These are phyloP conservation scores for Nemapogon koenigi DNA, from an alignment of 2,888 invertebrate species.

Conservation along the genomic window DNA sequence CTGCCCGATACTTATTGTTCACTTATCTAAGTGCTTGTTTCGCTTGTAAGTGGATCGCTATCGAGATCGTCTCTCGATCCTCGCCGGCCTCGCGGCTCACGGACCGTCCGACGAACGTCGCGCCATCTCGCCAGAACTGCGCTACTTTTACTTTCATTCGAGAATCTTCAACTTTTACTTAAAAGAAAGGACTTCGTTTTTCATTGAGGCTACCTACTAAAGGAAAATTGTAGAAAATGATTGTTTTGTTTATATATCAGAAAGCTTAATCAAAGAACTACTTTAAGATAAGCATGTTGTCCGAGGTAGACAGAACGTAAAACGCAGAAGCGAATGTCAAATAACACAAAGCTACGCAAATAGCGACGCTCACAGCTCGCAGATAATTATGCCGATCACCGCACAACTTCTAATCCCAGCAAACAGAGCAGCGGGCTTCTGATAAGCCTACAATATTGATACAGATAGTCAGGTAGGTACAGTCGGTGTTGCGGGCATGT, in stretches of 20 bases:
- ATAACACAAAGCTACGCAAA: conserved; percentile 1
- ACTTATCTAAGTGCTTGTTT: conserved; percentile 34
- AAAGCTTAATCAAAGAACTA: no score
- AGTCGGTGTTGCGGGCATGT: no score
- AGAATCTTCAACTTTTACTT: conserved; percentile 4
- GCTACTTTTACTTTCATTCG: conserved; percentile 3
- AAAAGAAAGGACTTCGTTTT: conserved; percentile 6
- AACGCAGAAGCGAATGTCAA: neutral
- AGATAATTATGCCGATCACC: no score
- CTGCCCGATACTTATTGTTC: conserved; percentile 49
- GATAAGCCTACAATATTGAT: conserved; percentile 36
- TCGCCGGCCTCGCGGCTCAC: neutral
- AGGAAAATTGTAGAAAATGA: no score
- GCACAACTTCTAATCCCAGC: conserved; percentile 35
- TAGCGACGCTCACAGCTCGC: neutral
- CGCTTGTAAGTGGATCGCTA: conserved; percentile 25
- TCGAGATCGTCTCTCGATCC: conserved; percentile 16
- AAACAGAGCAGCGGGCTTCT: conserved; percentile 23
- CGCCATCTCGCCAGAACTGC: conserved; percentile 4
- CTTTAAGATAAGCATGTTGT: no score
- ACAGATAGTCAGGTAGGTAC: conserved; percentile 21
- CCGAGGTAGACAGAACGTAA: no score
- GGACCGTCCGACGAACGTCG: neutral
- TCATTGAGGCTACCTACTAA: no score
- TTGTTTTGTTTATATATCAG: no score